Conservation (phyloP, 92 coral and sea anemone species). For the Epizoanthus illoricatus region DNA sequence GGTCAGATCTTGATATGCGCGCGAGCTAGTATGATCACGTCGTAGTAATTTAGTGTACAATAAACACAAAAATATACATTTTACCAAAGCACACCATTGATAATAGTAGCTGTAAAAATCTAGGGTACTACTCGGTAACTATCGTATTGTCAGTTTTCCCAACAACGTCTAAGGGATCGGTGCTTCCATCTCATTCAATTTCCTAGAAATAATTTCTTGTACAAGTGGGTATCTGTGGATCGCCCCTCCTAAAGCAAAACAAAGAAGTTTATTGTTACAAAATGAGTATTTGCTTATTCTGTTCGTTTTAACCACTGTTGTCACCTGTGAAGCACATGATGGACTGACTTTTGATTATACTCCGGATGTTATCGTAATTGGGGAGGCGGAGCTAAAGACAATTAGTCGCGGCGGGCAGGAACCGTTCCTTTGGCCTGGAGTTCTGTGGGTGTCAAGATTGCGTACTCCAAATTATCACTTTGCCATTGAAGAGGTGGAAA, state of each 20-base stretch:
- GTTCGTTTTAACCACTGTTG: not conserved
- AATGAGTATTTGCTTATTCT: not conserved
- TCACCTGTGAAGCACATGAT: conserved; percentile 17
- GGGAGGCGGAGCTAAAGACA: conserved; percentile 13
- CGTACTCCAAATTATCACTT: conserved; percentile 5
- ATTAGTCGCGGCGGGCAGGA: not conserved
- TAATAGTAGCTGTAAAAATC: no score
- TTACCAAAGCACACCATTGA: no score
- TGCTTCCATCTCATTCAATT: no score
- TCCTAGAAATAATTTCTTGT: not conserved
- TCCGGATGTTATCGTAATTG: conserved; percentile 20
- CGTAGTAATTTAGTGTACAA: not conserved
- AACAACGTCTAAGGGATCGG: no score
- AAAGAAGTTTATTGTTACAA: not conserved
- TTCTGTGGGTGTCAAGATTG: conserved; percentile 25
- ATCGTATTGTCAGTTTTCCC: no score
- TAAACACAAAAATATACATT: not conserved
- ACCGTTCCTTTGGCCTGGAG: conserved; percentile 6
- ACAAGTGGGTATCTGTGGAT: not conserved
- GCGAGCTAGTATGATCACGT: not conserved
- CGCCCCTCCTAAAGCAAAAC: not conserved
- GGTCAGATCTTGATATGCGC: not conserved
- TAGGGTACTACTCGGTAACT: no score
- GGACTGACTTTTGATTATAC: conserved; percentile 13
- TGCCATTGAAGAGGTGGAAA: conserved; percentile 1